Conservation (phyloP, 2,797 vertebrate genomes). For the Protosalanx chinensis region DNA sequence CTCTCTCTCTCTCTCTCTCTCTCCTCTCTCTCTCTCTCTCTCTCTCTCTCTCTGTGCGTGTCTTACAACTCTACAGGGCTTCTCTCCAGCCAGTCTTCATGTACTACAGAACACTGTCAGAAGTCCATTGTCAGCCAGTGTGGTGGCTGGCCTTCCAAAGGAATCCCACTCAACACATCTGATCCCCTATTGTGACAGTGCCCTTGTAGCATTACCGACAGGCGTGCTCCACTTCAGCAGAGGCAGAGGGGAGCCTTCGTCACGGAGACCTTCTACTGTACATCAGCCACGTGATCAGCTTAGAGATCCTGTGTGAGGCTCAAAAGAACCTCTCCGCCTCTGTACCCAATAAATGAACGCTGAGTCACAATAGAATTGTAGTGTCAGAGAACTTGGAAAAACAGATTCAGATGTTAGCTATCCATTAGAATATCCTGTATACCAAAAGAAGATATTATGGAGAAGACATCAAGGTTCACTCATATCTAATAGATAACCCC, state of each 20-base stretch:
- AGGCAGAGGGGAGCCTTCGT: slow-evolving; percentile 40
- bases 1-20: background rate
- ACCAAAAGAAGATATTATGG: background rate
- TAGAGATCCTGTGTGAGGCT: background rate
- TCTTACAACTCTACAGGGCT: slow-evolving; percentile 30
- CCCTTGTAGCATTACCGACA: slow-evolving; percentile 43
- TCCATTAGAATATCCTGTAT: background rate
- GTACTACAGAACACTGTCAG: slow-evolving; percentile 44
- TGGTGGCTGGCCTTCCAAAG: slow-evolving; percentile 54
- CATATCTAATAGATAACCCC: background rate
- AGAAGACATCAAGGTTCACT: background rate
- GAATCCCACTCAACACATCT: slow-evolving; percentile 51
- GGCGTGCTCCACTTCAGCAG: slow-evolving; percentile 37
- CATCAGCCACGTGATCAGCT: slow-evolving; percentile 65
- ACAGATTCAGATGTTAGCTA: too few relatives aligned
- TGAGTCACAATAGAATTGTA: slow-evolving; percentile 4
- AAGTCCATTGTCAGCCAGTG: slow-evolving; percentile 50
- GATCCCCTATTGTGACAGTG: slow-evolving; percentile 48
- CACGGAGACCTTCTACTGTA: slow-evolving; percentile 55
- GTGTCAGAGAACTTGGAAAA: background rate
- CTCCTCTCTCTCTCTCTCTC: slow-evolving; percentile 4
- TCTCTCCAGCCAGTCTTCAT: slow-evolving; percentile 43
- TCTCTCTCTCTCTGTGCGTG: slow-evolving; percentile 1
- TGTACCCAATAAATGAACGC: background rate
- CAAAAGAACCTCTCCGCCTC: background rate